Conservation (phyloP, 2,888 invertebrate species). For the Elmis aenea region DNA sequence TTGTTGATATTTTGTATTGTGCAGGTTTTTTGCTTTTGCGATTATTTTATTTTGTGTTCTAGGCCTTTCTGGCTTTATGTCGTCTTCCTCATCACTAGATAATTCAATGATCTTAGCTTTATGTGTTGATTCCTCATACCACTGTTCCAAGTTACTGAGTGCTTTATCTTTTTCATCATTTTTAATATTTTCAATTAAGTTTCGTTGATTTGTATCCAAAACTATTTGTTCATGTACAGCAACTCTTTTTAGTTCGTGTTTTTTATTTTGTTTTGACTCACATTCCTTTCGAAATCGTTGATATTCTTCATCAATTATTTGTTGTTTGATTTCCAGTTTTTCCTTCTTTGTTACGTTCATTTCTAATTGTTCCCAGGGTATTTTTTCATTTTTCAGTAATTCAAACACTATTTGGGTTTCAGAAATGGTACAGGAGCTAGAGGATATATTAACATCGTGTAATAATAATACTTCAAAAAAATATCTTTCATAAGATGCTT, state of each 20-base stretch:
- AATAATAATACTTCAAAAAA: conserved; percentile 71
- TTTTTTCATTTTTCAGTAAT: conserved; percentile 56
- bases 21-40: conserved; percentile 2
- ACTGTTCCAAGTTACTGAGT: conserved; percentile 61
- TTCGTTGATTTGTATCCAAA: conserved; percentile 54
- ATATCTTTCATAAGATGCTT: conserved; percentile 67
- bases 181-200: conserved; percentile 59
- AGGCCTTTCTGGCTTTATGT: conserved; percentile 24
- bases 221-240: conserved; percentile 57
- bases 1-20: background rate
- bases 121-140: conserved; percentile 41
- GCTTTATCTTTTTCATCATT: conserved; percentile 59
- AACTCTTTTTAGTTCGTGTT: conserved; percentile 54
- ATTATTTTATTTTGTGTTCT: no score
- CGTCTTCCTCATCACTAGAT: conserved; percentile 8
- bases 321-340: conserved; percentile 53
- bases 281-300: conserved; percentile 51
- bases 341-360: conserved; percentile 53
- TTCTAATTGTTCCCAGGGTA: conserved; percentile 56
- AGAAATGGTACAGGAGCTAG: conserved; percentile 61
- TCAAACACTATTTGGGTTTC: conserved; percentile 61
- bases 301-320: conserved; percentile 54
- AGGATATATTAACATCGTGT: conserved; percentile 55
- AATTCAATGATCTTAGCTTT: conserved; percentile 23
- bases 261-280: conserved; percentile 52